Base-by-base conservation (phyloP, 2,888 invertebrate species). In the Apeira syringaria region DNA sequence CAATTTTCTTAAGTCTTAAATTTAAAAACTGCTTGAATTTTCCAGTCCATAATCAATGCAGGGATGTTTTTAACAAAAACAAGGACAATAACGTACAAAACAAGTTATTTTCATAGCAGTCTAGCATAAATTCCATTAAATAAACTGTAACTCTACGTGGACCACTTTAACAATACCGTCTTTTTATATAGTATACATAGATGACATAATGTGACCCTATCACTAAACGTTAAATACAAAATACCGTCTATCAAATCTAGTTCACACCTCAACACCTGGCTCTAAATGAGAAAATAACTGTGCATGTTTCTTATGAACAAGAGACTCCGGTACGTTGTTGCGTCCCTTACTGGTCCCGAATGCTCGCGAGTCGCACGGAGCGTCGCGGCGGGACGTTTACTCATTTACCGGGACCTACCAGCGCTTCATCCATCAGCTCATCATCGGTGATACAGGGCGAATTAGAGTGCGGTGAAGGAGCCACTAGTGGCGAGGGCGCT, bases 371-470 rank as follows among this genome's bases (percentile, higher is more conserved):
- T 7, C 50, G 45, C 12, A 50, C 44, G 29, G 53, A 53, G 39
- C 50, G 50, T 9, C 50, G 47, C 47, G 54, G 51, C 40, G 10
- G 39, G 35, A 26, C 41, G 50, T 28, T 50, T 38, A 60, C 66
- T 92, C 91, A 94, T 91, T 95, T 95, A 26, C 94, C 94, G 64
- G 94, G 91, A 5, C 95, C 95, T 35, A 95, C 94, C 32, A 97
- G 84, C 3, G 96, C 96, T 73, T 96, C 96, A 76, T 97, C 96
- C 95, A 96, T 96, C 10, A 97, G 92, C 68, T 97, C 97, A 75
- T 97, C 97, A 69, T 97, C 97, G 29, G 96, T 95, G 59, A 95
- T 94, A 62, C 95, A 94, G 9, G 96, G 95, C 3, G 95, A 95
- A 57, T 94, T 93, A 13, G 94, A 91, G 66, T 91, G 91, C n/a